Percentiles rank a stretch among this genome's conserved stretches.
These are phyloP conservation scores for Caerostris extrusa DNA, from an alignment of 1,140 invertebrate species.

Conservation along the genomic window DNA sequence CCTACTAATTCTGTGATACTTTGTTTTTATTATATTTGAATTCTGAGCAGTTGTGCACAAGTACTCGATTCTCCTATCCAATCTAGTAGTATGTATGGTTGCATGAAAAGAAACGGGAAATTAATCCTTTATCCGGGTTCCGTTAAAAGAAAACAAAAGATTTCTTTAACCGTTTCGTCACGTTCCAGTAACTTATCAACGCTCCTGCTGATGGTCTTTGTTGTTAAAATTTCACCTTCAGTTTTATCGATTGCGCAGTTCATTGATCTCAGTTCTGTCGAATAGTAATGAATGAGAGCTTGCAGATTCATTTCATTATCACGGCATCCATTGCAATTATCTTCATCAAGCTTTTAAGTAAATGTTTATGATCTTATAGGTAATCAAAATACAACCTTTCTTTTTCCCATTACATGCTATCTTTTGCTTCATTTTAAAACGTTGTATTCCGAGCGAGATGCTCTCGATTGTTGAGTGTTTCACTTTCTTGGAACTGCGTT, in stretches of 20 bases:
- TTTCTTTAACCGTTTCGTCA: constrained; percentile 23
- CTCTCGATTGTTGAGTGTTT: no score
- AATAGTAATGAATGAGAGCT: constrained; percentile 27
- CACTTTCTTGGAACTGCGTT: no score
- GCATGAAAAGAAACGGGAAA: background rate
- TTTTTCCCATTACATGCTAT: no score
- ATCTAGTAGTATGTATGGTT: no score
- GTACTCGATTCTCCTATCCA: no score
- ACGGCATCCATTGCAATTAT: background rate
- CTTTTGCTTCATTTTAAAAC: no score
- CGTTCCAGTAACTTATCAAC: constrained; percentile 54
- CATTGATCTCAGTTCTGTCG: background rate
- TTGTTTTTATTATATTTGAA: no score
- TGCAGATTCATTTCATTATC: constrained; percentile 1
- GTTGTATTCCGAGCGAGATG: no score
- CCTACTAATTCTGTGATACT: no score
- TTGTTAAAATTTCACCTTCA: constrained; percentile 14
- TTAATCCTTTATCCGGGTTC: constrained; percentile 52
- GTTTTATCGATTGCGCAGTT: constrained; percentile 58
- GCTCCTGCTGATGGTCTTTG: background rate
- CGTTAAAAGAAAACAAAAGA: constrained; percentile 45
- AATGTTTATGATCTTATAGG: no score
- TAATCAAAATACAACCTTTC: no score
- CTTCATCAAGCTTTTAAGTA: background rate
- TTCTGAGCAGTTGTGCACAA: no score